Percentiles rank a stretch among this genome's conserved stretches.
Evolutionary conservation across 2,797 vertebrate species (phyloP).

Genomic region (Sparus aurata): DNA sequence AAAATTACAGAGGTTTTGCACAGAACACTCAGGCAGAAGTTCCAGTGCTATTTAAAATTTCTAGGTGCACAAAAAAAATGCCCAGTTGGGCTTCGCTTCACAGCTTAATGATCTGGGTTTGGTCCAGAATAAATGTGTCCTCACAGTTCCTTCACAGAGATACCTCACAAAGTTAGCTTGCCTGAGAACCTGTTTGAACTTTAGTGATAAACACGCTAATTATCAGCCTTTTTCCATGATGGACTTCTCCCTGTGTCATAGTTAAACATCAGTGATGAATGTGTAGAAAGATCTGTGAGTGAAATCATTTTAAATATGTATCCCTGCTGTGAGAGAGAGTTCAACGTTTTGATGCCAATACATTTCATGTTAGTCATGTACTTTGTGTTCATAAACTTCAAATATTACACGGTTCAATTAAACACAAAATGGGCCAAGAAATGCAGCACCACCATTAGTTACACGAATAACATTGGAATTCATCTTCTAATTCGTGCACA

Average conservation of each 20-base stretch:
- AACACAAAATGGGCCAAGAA: not conserved
- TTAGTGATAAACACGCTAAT: not conserved
- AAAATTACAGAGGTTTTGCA: too few species aligned
- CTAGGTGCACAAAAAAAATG: too few species aligned
- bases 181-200: not conserved
- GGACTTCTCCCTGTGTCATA: not conserved
- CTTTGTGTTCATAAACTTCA: not conserved
- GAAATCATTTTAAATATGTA: too few species aligned
- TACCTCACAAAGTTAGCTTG: not conserved
- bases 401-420: not conserved
- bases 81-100: too few species aligned
- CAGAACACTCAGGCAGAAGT: too few species aligned
- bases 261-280: not conserved
- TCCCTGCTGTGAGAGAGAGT: too few species aligned
- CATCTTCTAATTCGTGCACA: not conserved
- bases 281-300: not conserved
- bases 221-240: not conserved
- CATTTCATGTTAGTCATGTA: too few species aligned
- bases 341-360: too few species aligned
- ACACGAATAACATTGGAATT: not conserved
- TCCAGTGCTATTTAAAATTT: too few species aligned
- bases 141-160: not conserved
- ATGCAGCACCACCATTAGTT: not conserved
- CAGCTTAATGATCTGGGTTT: not conserved
- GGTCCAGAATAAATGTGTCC: not conserved